These are phyloP conservation scores for Melangyna quadrimaculata DNA, from an alignment of 2,888 invertebrate species.

Conservation along the genomic window DNA sequence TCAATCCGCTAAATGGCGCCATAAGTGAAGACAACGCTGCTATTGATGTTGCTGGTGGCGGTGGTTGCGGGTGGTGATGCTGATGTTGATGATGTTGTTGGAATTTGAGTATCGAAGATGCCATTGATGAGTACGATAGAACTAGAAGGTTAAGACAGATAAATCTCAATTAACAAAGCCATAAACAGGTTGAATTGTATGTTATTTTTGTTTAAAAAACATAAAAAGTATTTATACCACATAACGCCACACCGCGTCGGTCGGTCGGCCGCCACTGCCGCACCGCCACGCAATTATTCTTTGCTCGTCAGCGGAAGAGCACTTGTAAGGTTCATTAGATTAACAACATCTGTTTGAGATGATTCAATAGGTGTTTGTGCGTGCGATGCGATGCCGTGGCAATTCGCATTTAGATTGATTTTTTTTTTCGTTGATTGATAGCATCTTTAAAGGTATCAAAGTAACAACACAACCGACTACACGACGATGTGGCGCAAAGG, in stretches of 20 bases:
- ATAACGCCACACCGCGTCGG: conserved; percentile 22
- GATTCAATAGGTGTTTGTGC: conserved; percentile 32
- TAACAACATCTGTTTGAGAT: conserved; percentile 56
- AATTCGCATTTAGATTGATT: conserved; percentile 69
- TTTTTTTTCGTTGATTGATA: conserved; percentile 46
- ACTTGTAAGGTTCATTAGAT: conserved; percentile 55
- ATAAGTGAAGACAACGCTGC: conserved; percentile 74
- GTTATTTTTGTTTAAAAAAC: conserved; percentile 60
- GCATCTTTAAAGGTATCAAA: conserved; percentile 35
- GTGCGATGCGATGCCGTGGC: conserved; percentile 68
- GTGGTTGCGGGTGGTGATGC: conserved; percentile 62
- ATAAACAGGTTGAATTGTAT: conserved; percentile 58
- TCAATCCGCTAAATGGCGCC: conserved; percentile 76
- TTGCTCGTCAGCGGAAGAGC: conserved; percentile 54
- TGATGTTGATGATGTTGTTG: conserved; percentile 58
- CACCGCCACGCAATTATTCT: conserved; percentile 49
- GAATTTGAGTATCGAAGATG: conserved; percentile 58
- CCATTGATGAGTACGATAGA: conserved; percentile 65
- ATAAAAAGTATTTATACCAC: conserved; percentile 19
- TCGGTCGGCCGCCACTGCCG: background rate
- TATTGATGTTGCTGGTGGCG: conserved; percentile 72
- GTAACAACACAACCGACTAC: background rate
- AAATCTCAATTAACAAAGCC: conserved; percentile 61
- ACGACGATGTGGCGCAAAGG: background rate
- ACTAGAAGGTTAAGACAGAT: conserved; percentile 55